Percentiles rank a stretch among this genome's conserved stretches.
These are phyloP conservation scores for Magallana gigas DNA, from an alignment of 1,140 invertebrate genomes.

Conservation along the genomic window DNA sequence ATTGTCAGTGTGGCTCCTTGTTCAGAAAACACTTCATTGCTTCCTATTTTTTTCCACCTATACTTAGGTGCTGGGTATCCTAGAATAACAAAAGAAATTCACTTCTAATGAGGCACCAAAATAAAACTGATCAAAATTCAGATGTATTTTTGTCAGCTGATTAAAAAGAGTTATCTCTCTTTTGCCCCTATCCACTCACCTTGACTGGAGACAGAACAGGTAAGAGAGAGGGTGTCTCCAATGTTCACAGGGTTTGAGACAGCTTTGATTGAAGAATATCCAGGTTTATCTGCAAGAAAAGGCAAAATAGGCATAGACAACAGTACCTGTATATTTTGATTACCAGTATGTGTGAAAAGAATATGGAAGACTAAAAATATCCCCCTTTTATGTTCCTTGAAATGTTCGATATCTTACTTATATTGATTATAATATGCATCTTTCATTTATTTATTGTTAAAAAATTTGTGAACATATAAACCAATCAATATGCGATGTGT, in stretches of 20 bases:
- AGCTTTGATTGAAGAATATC: conserved; percentile 50
- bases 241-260: conserved; percentile 35
- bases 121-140: too few species aligned
- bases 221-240: conserved; percentile 33
- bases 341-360: background rate
- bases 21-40: conserved; percentile 40
- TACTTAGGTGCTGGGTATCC: conserved; percentile 66
- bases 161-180: conserved; percentile 40
- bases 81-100: conserved; percentile 7
- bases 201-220: conserved; percentile 45
- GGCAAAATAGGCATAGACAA: background rate
- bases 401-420: too few species aligned
- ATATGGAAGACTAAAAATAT: too few species aligned
- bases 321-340: background rate
- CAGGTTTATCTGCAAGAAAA: conserved; percentile 57
- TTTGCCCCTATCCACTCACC: conserved; percentile 19
- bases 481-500: too few species aligned
- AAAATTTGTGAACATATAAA: too few species aligned
- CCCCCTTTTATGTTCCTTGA: too few species aligned
- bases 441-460: too few species aligned
- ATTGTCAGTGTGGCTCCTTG: conserved; percentile 53
- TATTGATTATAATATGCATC: too few species aligned
- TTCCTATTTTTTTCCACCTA: conserved; percentile 61
- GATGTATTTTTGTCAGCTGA: too few species aligned
- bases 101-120: too few species aligned